Base-by-base conservation (phyloP, 2,888 invertebrate species). In the Agrotis segetum region DNA sequence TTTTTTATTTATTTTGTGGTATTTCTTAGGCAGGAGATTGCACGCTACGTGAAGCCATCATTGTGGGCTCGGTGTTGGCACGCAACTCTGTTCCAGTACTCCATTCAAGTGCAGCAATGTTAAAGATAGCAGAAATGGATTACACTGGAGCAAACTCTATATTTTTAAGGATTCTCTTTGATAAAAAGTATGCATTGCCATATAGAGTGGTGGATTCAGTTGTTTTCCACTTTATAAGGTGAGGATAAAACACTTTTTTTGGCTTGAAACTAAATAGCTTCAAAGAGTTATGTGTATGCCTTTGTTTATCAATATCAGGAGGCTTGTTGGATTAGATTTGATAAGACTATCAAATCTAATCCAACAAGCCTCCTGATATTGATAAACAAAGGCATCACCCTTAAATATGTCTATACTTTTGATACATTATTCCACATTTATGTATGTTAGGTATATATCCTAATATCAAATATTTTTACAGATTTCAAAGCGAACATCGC, bases 141-240 rank as follows among this genome's bases (percentile, higher is more conserved):
- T 99, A 99, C 90, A 98, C 98, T 34, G 99, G 99, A 3, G 99
- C 99, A 0, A 99, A 98, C 93, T 99, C 99, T 47, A 98, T 99
- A 88, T 99, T 99, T 90, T 96, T 99, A 68, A 96, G 99, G 75
- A 98, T 99, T 90, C 97, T 99, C 74, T 97, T 99, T 79, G 99
- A 99, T 90, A 99, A 99, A 94, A 99, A 99, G 91, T 99, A 99
- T 96, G 99, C 99, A 0, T 96, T 99, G 68, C 99, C 99, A 0
- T 99, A 98, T 92, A 97, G 98, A 87, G 99, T 99, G 1, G 97
- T 99, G 7, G 99, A 99, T 96, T 98, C 98, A 17, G 97, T 99
- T 9, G 99, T 99, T 2, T 98, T 98, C 90, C 99, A 99, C 93
- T 99, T 99, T 92, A 91, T 99, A 49, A 97, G 98, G 99, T 99